A percentile compares a stretch with the other conserved stretches of the same genome.
These are phyloP conservation scores for Entomobrya proxima DNA, from an alignment of 2,888 invertebrate genomes.

Conservation along the genomic window DNA sequence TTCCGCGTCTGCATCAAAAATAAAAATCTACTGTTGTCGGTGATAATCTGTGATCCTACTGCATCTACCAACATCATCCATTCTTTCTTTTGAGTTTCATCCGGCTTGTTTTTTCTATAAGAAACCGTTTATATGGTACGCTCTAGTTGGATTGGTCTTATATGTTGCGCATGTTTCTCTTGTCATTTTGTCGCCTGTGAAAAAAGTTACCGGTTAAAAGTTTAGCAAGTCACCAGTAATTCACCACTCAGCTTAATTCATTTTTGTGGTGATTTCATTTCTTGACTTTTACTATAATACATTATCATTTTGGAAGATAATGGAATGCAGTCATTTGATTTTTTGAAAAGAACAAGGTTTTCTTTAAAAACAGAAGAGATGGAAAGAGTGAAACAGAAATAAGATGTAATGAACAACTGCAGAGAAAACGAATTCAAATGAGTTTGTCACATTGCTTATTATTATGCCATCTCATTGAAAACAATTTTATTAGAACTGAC, in stretches of 20 bases:
- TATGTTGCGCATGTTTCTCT: neutral
- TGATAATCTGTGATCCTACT: constrained; percentile 8
- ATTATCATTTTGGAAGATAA: constrained; percentile 11
- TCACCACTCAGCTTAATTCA: neutral
- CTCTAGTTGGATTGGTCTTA: constrained; percentile 30
- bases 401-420: constrained; percentile 51
- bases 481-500: neutral
- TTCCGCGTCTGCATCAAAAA: constrained; percentile 40
- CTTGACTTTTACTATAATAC: neutral
- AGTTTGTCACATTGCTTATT: constrained; percentile 42
- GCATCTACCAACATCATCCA: constrained; percentile 17
- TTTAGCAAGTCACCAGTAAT: neutral
- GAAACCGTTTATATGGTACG: constrained; percentile 8
- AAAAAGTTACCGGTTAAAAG: neutral
- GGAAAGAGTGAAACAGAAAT: neutral
- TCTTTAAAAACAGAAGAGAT: constrained; percentile 5
- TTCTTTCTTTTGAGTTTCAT: constrained; percentile 6
- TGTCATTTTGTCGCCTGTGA: constrained; percentile 40
- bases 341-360: constrained; percentile 48
- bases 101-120: neutral
- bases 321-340: constrained; percentile 23
- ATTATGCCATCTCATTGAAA: constrained; percentile 33
- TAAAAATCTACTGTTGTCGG: constrained; percentile 20
- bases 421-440: constrained; percentile 33
- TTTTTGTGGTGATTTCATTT: constrained; percentile 14